Percentiles rank a stretch among this genome's conserved stretches.
These are phyloP conservation scores for Aphelocoma coerulescens DNA, from an alignment of 2,113 vertebrate genomes.

Conservation along the genomic window DNA sequence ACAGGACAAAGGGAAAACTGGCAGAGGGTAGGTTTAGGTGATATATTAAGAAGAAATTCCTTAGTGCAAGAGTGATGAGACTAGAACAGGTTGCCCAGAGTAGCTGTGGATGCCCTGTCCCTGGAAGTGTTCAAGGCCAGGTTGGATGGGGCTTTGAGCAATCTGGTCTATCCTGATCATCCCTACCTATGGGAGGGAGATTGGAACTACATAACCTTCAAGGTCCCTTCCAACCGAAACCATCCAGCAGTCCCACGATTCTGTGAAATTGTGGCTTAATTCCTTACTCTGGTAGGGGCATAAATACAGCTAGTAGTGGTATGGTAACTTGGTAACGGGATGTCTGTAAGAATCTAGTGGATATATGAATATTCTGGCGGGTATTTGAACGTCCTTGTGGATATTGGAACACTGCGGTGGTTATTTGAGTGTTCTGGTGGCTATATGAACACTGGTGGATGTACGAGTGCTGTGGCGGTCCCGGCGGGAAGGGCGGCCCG, in stretches of 20 bases:
- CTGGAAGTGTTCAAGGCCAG: background rate
- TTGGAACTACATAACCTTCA: background rate
- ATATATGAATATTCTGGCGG: no score
- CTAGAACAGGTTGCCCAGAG: background rate
- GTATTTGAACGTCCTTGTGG: background rate
- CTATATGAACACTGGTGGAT: fast-evolving
- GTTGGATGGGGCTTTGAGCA: background rate
- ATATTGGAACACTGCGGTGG: no score
- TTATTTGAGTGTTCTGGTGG: fast-evolving
- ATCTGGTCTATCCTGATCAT: background rate
- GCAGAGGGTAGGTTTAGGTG: background rate
- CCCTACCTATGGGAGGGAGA: background rate
- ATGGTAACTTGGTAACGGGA: no score
- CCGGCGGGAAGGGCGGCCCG: background rate
- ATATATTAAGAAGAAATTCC: background rate
- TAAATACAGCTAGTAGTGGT: background rate
- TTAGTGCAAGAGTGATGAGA: background rate
- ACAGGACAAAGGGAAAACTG: background rate
- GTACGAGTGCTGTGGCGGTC: fast-evolving
- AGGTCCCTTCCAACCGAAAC: background rate
- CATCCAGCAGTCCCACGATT: background rate
- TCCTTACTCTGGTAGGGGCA: background rate
- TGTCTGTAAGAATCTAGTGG: background rate
- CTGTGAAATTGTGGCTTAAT: background rate
- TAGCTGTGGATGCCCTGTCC: background rate